Percentiles rank a stretch among this genome's conserved stretches.
phyloP scores from a whole-genome alignment of 2,888 invertebrate genomes.

The Ophion ellenae region DNA sequence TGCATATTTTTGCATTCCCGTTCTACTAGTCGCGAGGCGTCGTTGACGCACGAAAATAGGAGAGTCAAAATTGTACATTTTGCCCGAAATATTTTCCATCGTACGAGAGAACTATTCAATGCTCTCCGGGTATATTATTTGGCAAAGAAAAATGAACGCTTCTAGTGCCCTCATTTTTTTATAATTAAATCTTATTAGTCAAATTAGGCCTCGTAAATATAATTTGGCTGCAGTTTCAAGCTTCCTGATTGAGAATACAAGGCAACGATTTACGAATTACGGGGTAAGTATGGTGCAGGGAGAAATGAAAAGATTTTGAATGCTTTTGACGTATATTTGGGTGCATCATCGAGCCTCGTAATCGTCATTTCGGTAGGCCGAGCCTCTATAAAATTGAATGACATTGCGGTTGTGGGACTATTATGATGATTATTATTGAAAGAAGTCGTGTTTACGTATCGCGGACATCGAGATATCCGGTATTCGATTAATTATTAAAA shows the following conservation, averaged over 20 bases:
- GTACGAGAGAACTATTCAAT: not conserved
- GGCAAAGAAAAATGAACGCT: not conserved
- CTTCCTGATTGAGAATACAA: not conserved
- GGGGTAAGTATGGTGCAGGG: too few relatives aligned
- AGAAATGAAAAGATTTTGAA: too few relatives aligned
- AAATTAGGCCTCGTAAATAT: not conserved
- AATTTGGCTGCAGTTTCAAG: not conserved
- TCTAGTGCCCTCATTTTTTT: not conserved
- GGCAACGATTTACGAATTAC: too few relatives aligned
- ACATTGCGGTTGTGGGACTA: constrained; percentile 1
- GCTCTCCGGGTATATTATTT: not conserved
- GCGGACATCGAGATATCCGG: constrained; percentile 58
- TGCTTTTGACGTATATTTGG: not conserved
- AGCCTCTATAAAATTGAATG: constrained; percentile 4
- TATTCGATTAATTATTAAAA: constrained; percentile 78
- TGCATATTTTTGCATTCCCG: constrained; percentile 65
- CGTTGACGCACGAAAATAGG: not conserved
- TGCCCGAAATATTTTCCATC: too few relatives aligned
- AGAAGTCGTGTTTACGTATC: constrained; percentile 61
- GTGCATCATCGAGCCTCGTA: constrained; percentile 1
- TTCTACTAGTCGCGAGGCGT: constrained; percentile 8
- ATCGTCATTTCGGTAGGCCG: not conserved
- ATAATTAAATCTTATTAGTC: not conserved
- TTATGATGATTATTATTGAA: constrained; percentile 43
- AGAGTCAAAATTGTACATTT: not conserved